These are phyloP conservation scores for Pandion haliaetus DNA, from an alignment of 2,113 vertebrate species.

Conservation along the genomic window DNA sequence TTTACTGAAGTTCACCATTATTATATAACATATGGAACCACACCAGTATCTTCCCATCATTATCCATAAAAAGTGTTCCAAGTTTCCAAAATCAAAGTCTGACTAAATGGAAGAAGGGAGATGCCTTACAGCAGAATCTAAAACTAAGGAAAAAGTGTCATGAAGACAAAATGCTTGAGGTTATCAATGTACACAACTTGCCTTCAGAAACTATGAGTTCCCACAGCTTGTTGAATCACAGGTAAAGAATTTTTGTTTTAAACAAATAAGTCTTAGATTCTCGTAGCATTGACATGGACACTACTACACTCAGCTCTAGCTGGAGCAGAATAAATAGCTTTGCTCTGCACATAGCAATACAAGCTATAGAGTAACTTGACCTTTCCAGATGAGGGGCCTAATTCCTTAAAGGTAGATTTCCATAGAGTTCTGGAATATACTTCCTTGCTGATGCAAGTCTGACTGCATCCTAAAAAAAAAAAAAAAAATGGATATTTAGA, in stretches of 20 bases:
- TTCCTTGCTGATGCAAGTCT: background rate
- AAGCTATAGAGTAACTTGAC: background rate
- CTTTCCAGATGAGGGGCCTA: background rate
- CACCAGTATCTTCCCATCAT: background rate
- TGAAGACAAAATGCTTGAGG: background rate
- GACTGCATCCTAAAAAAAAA: background rate
- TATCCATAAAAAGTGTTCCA: background rate
- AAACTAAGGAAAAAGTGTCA: background rate
- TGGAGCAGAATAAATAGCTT: background rate
- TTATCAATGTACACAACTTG: background rate
- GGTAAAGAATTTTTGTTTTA: background rate
- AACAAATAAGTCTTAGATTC: background rate
- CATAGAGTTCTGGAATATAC: background rate
- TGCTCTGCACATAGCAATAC: background rate
- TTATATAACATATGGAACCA: background rate
- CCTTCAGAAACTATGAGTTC: background rate
- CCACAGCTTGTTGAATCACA: background rate
- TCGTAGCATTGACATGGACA: background rate
- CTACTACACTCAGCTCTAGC: background rate
- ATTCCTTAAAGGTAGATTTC: background rate
- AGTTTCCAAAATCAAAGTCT: background rate
- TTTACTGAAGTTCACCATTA: background rate
- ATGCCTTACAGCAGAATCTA: background rate
- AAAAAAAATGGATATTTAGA: background rate
- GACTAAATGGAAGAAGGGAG: background rate